phyloP scores from a whole-genome alignment of 2,113 vertebrate genomes.

The Pomatorhinus ruficollis region DNA sequence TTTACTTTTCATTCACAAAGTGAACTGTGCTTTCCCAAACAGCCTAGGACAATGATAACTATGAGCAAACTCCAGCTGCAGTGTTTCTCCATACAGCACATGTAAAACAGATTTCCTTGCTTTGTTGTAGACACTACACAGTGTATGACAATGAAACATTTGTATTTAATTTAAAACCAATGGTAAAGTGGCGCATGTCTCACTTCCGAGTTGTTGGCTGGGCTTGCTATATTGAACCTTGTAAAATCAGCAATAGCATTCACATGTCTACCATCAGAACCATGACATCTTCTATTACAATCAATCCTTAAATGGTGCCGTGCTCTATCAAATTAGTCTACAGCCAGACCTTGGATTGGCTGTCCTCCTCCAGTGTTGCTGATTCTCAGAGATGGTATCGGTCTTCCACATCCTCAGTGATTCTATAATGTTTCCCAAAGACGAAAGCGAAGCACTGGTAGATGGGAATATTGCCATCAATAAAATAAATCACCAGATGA shows the following conservation, averaged over 20 bases:
- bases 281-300: background rate
- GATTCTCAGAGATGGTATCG: conserved; percentile 9
- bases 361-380: conserved; percentile 6
- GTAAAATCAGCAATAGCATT: conserved; percentile 46
- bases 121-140: conserved; percentile 38
- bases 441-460: background rate
- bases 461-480: conserved; percentile 36
- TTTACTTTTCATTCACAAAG: background rate
- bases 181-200: background rate
- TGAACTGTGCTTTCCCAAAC: background rate
- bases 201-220: conserved; percentile 4
- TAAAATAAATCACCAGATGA: conserved; percentile 29
- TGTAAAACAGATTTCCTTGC: conserved; percentile 30
- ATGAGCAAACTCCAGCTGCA: background rate
- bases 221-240: conserved; percentile 30
- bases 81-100: background rate
- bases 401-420: conserved; percentile 29
- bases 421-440: conserved; percentile 10
- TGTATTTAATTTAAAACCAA: conserved; percentile 46
- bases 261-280: conserved; percentile 33
- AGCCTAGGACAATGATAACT: background rate
- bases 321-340: conserved; percentile 25
- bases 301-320: background rate
- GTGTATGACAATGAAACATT: conserved; percentile 32
- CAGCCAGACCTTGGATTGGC: conserved; percentile 23